Evolutionary conservation across 92 coral and sea anemone species (phyloP).

Genomic region (Porites rus): DNA sequence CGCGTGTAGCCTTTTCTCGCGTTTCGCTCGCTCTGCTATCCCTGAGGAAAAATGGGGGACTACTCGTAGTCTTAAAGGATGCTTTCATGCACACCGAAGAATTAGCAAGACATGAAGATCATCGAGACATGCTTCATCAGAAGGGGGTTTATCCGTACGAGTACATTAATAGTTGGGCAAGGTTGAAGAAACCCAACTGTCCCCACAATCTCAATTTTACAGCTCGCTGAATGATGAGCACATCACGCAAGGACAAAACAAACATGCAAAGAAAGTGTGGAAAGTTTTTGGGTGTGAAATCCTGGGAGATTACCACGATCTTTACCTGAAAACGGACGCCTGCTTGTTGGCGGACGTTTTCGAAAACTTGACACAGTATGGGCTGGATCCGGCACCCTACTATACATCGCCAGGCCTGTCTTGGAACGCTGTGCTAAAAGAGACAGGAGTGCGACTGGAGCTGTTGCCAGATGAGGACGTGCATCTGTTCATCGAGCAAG

Average conservation of each 20-base stretch:
- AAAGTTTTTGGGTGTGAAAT: background rate
- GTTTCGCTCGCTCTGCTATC: no score
- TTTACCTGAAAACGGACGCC: background rate
- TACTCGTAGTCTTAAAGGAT: no score
- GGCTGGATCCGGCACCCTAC: background rate
- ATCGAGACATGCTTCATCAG: background rate
- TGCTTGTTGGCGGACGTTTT: background rate
- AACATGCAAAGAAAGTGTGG: background rate
- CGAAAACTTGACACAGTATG: background rate
- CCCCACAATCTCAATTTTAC: background rate
- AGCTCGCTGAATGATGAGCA: conserved; percentile 1
- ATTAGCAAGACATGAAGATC: no score
- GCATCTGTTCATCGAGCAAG: background rate
- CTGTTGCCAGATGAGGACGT: background rate
- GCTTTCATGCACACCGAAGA: no score
- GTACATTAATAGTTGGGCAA: background rate
- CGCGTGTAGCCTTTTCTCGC: no score
- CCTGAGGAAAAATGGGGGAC: no score
- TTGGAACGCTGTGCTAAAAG: no score
- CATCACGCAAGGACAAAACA: background rate
- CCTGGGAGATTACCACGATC: background rate
- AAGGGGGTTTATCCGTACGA: background rate
- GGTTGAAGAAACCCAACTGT: background rate
- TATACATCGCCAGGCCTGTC: no score
- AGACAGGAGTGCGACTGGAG: no score